Conservation (phyloP, 1,140 invertebrate genomes). For the Patella vulgata region DNA sequence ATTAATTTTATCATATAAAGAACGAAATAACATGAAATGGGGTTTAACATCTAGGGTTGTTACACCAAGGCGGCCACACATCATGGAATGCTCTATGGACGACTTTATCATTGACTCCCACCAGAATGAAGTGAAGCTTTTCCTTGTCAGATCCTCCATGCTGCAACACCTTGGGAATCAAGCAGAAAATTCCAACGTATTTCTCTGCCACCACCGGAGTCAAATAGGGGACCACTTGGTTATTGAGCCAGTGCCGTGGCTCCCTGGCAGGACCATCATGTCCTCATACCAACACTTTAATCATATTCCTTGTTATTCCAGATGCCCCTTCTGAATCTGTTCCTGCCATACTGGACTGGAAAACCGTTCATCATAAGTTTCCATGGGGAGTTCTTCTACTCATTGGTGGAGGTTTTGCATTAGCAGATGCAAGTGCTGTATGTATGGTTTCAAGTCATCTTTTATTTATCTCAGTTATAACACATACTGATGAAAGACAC, state of each 20-base stretch:
- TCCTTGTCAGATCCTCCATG: not conserved
- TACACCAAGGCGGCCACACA: too few species aligned
- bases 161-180: too few species aligned
- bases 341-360: conserved; percentile 57
- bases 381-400: conserved; percentile 68
- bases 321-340: not conserved
- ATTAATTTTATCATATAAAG: too few species aligned
- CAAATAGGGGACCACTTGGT: not conserved
- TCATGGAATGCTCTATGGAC: too few species aligned
- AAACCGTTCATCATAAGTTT: conserved; percentile 55
- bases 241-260: not conserved
- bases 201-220: too few species aligned
- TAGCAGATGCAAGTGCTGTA: conserved; percentile 71
- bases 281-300: not conserved
- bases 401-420: conserved; percentile 83
- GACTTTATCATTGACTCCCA: too few species aligned
- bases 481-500: too few species aligned
- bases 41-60: too few species aligned
- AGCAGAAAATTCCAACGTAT: too few species aligned
- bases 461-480: too few species aligned
- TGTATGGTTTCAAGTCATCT: too few species aligned
- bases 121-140: conserved; percentile 4
- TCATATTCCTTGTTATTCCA: not conserved
- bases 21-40: too few species aligned
- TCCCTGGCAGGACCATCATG: not conserved